phyloP scores from a whole-genome alignment of 2,113 vertebrate species.

The Gobio gobio region DNA sequence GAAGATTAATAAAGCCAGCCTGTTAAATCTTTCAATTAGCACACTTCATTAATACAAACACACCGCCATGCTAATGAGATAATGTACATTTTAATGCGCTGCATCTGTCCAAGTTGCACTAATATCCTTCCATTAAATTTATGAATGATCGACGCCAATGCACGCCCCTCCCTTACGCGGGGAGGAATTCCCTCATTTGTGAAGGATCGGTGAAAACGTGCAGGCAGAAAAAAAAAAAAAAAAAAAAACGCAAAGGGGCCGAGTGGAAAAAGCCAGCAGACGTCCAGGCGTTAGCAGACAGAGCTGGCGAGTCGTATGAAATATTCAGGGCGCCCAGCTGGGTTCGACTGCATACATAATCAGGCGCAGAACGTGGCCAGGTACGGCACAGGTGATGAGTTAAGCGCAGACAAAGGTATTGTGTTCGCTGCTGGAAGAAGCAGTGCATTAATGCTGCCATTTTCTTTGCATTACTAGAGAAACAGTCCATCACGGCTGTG shows the following conservation, averaged over 20 bases:
- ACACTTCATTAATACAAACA: slow-evolving; percentile 61
- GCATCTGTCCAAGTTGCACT: slow-evolving; percentile 56
- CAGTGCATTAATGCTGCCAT: slow-evolving; percentile 77
- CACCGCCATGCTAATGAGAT: slow-evolving; percentile 62
- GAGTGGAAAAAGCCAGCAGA: background rate
- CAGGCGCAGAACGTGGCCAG: slow-evolving; percentile 63
- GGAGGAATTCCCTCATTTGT: slow-evolving; percentile 35
- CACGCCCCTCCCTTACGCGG: background rate
- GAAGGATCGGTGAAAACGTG: background rate
- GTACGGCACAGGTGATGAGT: slow-evolving; percentile 71
- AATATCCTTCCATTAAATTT: slow-evolving; percentile 57
- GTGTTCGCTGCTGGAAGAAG: slow-evolving; percentile 51
- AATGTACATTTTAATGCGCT: slow-evolving; percentile 61
- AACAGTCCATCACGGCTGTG: slow-evolving; percentile 80
- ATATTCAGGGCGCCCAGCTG: slow-evolving; percentile 80
- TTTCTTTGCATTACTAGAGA: slow-evolving; percentile 72
- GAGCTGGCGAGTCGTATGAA: slow-evolving; percentile 75
- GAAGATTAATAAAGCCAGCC: slow-evolving; percentile 58
- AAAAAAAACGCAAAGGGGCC: background rate
- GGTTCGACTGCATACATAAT: slow-evolving; percentile 80
- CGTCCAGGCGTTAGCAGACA: slow-evolving; percentile 62
- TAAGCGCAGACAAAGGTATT: slow-evolving; percentile 65
- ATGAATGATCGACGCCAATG: slow-evolving; percentile 27
- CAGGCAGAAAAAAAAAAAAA: background rate
- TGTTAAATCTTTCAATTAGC: slow-evolving; percentile 63